Conservation (phyloP, 1,140 invertebrate species). For the Panulirus ornatus region DNA sequence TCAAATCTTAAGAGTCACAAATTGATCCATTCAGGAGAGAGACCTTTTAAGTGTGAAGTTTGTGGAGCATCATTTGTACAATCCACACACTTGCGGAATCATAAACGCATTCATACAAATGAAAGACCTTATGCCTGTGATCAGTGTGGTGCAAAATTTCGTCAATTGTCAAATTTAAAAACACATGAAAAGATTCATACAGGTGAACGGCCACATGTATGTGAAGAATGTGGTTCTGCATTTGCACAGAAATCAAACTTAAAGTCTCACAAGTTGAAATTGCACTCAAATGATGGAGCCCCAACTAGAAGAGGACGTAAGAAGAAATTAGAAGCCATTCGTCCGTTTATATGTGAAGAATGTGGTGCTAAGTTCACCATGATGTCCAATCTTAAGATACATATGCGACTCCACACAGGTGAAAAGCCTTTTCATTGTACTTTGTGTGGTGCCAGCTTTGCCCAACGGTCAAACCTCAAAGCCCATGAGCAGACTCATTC, state of each 20-base stretch:
- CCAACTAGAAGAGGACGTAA: constrained; percentile 67
- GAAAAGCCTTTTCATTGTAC: constrained; percentile 81
- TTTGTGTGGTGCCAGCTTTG: constrained; percentile 91
- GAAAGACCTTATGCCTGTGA: constrained; percentile 76
- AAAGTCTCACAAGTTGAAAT: constrained; percentile 75
- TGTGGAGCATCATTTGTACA: constrained; percentile 77
- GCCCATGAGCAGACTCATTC: constrained; percentile 92
- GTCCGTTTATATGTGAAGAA: constrained; percentile 74
- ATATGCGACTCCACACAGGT: constrained; percentile 74
- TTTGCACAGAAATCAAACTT: constrained; percentile 82
- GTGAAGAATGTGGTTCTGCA: constrained; percentile 83
- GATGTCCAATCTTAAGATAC: constrained; percentile 74
- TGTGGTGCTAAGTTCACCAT: constrained; percentile 75
- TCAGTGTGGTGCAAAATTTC: constrained; percentile 75
- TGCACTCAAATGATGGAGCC: constrained; percentile 60
- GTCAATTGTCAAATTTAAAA: constrained; percentile 76
- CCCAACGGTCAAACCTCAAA: constrained; percentile 92
- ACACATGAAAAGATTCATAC: constrained; percentile 79
- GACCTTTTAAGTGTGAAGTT: constrained; percentile 80
- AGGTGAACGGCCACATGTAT: constrained; percentile 83
- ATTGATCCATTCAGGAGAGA: constrained; percentile 74
- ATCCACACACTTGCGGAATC: constrained; percentile 74
- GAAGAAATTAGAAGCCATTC: constrained; percentile 72
- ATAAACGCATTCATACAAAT: constrained; percentile 77
- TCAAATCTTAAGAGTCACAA: constrained; percentile 75